Base-by-base conservation (phyloP, 2,113 vertebrate species). In the Neodon shergylaensis region DNA sequence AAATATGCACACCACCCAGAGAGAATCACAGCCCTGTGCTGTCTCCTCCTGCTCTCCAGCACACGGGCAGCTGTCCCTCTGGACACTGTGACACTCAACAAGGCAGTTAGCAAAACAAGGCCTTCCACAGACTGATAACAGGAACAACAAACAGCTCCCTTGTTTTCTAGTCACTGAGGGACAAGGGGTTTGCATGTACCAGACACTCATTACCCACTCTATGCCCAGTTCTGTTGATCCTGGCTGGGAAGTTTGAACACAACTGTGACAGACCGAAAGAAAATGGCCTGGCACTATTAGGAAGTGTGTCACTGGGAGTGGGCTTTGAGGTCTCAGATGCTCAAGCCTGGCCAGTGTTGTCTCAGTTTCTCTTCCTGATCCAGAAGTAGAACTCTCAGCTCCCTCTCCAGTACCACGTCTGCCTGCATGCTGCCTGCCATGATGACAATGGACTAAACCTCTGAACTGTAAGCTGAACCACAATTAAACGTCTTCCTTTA, bases 121-220 rank as follows among this genome's bases (percentile, higher is more conserved):
- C 79, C 88, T 94, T 66, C 93, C 76, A 87, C 85, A 86, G 8
- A 88, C n/a, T 82, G 76, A 77, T 91, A 88, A 87, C 73, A 77
- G 92, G 68, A 98, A 94, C 28, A 83, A 65, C 44, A 84, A 73
- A 44, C 72, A 0, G 63, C 78, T 63, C 36, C 68, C 66, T 52
- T 92, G 77, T 17, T 79, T 88, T 61, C 66, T 68, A 93, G 94
- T 92, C 88, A 96, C 31, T 0, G 3, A 17, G 28, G 36, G 33
- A 88, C 36, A 33, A 47, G 87, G 6, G 94, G 93, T 84, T 39
- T 72, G 92, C 3, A 72, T 93, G 52, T 54, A 31, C 89, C 96
- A 92, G 88, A 97, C 33, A 26, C 33, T 24, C 13, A 74, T 49
- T 44, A 93, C 89, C 94, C 66, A 89, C 79, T 90, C 79, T 26